phyloP scores from a whole-genome alignment of 2,888 invertebrate species.

The Idaea biselata region DNA sequence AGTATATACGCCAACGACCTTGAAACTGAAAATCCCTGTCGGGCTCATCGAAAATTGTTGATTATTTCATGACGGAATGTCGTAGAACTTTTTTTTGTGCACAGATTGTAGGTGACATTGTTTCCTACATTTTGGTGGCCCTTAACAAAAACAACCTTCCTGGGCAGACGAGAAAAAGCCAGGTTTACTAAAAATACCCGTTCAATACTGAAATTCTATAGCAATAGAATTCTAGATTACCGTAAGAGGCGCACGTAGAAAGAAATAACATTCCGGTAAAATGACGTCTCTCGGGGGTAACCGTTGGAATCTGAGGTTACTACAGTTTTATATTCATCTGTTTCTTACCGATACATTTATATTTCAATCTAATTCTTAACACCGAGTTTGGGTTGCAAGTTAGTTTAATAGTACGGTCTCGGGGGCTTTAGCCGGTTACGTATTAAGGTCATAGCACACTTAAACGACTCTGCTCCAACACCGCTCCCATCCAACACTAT shows the following conservation, averaged over 20 bases:
- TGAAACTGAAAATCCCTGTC: too few relatives aligned
- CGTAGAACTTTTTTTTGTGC: too few relatives aligned
- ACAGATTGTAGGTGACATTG: too few relatives aligned
- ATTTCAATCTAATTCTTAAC: slow-evolving; percentile 1
- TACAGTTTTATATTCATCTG: slow-evolving; percentile 1
- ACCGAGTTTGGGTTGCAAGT: not conserved
- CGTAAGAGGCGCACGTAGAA: not conserved
- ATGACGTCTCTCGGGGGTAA: not conserved
- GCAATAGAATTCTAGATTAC: not conserved
- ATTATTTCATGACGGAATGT: too few relatives aligned
- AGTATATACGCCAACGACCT: too few relatives aligned
- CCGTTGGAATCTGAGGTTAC: slow-evolving; percentile 1
- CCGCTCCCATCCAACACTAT: too few relatives aligned
- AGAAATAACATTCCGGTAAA: slow-evolving; percentile 1
- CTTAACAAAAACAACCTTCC: too few relatives aligned
- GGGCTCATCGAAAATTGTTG: too few relatives aligned
- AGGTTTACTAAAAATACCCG: not conserved
- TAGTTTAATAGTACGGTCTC: not conserved
- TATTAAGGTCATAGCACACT: too few relatives aligned
- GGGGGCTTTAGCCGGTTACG: not conserved
- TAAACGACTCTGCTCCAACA: too few relatives aligned
- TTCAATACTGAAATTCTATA: not conserved
- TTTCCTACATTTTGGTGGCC: too few relatives aligned
- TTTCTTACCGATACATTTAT: not conserved
- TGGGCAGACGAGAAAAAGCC: too few relatives aligned